Base-by-base conservation (phyloP, 64 coral and sea anemone genomes). In the Platygyra sinensis region DNA sequence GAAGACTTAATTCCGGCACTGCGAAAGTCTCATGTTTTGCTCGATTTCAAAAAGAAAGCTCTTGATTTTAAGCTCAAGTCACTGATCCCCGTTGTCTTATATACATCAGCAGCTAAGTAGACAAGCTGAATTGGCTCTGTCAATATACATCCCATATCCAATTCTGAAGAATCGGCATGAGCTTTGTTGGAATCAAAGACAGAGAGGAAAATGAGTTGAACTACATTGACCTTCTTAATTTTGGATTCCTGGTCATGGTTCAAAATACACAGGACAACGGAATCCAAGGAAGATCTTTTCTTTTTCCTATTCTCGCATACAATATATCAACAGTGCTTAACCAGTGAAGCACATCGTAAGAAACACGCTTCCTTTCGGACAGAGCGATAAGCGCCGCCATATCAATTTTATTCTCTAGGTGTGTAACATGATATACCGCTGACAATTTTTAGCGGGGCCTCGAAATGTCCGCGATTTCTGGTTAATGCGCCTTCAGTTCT, bases 211-310 rank as follows among this genome's bases (percentile, higher is more conserved):
- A 79, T 67, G 5, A 49, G 17, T n/a, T 64, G 10, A 57, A 89
- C 46, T 89, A 89, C 22, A 31, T 79, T 20, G 75, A 77, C 30
- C 75, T 89, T 16, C n/a, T 89, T 19, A 89, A 89, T 19, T 8
- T 46, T 89, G 24, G 73, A 89, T 89, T 39, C 87, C 87, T 20
- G n/a, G 31, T n/a, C 27, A 62, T 90, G 79, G 79, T 80, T 90
- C 27, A 61, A 90, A 15, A 28, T 82, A 50, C 55, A 54, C 33
- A 42, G 27, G 89, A 60, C 9, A 52, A 27, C 42, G 79, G 89
- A 32, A 90, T 90, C 15, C 59, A 67, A 18, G 89, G 50, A 11
- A 80, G 89, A 49, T n/a, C n/a, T n/a, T n/a, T n/a, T n/a, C n/a
- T n/a, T n/a, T n/a, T n/a, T n/a, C n/a, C n/a, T n/a, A n/a, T n/a